Percentiles rank a stretch among this genome's conserved stretches.
Evolutionary conservation across 2,113 vertebrate species (phyloP).

Genomic region (Pseudorectes ferrugineus): DNA sequence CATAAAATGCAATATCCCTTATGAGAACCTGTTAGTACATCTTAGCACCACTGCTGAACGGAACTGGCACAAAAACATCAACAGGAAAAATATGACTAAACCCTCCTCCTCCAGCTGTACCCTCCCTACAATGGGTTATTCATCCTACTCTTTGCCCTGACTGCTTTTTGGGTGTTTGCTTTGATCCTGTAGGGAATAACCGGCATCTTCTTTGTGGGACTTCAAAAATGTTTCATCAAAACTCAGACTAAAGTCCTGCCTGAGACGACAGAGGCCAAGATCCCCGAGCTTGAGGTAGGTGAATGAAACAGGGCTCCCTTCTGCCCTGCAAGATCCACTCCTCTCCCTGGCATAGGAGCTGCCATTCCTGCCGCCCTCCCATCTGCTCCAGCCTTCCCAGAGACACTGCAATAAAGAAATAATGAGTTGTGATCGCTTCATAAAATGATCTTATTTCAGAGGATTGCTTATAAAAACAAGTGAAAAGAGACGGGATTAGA

Average conservation of each 20-base stretch:
- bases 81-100: not conserved
- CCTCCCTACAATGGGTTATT: not conserved
- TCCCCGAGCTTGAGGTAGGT: slow-evolving; percentile 76
- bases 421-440: slow-evolving; percentile 25
- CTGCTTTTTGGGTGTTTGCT: not conserved
- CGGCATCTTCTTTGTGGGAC: slow-evolving; percentile 79
- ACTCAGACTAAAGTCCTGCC: slow-evolving; percentile 79
- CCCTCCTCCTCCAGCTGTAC: not conserved
- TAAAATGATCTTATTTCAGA: slow-evolving; percentile 35
- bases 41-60: not conserved
- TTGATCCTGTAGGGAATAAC: slow-evolving; percentile 74
- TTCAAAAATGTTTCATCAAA: slow-evolving; percentile 83
- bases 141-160: not conserved
- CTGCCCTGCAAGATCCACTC: not conserved
- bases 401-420: not conserved
- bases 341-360: not conserved
- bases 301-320: not conserved
- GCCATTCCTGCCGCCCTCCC: accelerated
- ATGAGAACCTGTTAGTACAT: slow-evolving; percentile 12
- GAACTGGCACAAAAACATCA: not conserved
- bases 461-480: slow-evolving; percentile 52
- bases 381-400: not conserved
- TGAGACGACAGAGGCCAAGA: slow-evolving; percentile 67
- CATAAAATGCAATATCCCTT: slow-evolving; percentile 7
- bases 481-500: slow-evolving; percentile 22